phyloP scores from a whole-genome alignment of 2,113 vertebrate genomes.

The Puntigrus tetrazona region DNA sequence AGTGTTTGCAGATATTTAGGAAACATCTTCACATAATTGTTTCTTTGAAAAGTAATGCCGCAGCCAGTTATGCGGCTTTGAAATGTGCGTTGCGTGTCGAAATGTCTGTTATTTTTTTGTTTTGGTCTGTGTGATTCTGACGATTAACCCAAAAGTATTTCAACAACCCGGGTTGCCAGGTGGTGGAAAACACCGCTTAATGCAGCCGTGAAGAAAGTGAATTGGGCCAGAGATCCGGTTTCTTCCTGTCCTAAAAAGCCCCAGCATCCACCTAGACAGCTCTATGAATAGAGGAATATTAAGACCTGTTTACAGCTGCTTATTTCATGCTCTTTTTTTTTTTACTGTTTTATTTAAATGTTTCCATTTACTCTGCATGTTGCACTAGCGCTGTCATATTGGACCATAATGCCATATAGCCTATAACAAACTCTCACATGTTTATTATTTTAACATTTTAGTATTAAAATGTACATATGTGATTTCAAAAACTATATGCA shows the following conservation, averaged over 20 bases:
- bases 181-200: not conserved
- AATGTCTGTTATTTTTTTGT: not conserved
- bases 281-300: not conserved
- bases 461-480: no score
- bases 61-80: not conserved
- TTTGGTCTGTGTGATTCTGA: not conserved
- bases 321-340: no score
- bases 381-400: no score
- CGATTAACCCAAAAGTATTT: not conserved
- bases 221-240: not conserved
- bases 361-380: no score
- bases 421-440: no score
- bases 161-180: not conserved
- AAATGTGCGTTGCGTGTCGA: not conserved
- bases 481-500: no score
- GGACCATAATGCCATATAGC: no score
- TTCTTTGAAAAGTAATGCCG: no score
- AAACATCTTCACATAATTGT: no score
- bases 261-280: not conserved
- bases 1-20: not conserved
- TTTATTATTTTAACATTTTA: no score
- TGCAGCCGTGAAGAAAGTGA: not conserved
- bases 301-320: no score
- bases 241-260: not conserved
- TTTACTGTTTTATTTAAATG: no score